Percentiles rank a stretch among this genome's conserved stretches.
Evolutionary conservation across 1,140 invertebrate genomes (phyloP).

Genomic region (Lasioglossum baleicum): DNA sequence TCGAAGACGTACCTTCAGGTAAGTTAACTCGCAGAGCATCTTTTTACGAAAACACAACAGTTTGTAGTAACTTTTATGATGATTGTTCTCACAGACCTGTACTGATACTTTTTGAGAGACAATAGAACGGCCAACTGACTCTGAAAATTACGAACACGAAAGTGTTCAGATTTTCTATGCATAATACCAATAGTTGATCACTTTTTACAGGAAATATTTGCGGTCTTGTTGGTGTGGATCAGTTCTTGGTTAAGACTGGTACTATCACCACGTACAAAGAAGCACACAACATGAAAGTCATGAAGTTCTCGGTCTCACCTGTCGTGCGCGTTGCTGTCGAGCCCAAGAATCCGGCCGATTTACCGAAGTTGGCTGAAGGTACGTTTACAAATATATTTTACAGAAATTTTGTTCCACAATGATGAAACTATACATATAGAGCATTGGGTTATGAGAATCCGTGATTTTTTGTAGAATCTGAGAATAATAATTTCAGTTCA

Average conservation of each 20-base stretch:
- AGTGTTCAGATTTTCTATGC: background rate
- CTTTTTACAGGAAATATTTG: constrained; percentile 91
- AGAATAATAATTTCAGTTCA: constrained; percentile 42
- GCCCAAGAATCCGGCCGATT: constrained; percentile 98
- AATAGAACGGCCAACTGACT: constrained; percentile 69
- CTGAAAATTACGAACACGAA: constrained; percentile 8
- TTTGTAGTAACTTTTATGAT: constrained; percentile 55
- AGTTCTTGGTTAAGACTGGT: constrained; percentile 99
- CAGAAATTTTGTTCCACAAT: constrained; percentile 38
- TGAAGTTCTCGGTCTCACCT: constrained; percentile 99
- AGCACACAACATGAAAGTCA: constrained; percentile 99
- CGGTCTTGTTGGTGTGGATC: constrained; percentile 99
- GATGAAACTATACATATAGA: constrained; percentile 72
- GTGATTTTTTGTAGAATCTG: constrained; percentile 70
- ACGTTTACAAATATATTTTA: constrained; percentile 43
- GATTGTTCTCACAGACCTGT: constrained; percentile 74
- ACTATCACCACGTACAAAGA: constrained; percentile 99
- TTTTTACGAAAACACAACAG: too few relatives aligned
- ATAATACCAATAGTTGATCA: constrained; percentile 11
- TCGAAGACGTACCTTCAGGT: constrained; percentile 99
- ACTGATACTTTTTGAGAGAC: constrained; percentile 67
- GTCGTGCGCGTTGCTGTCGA: constrained; percentile 99
- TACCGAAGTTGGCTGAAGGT: constrained; percentile 99
- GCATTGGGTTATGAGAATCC: constrained; percentile 77
- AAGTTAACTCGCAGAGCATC: constrained; percentile 50